Conservation (phyloP, 2,113 vertebrate genomes). For the Bubo blakistoni region DNA sequence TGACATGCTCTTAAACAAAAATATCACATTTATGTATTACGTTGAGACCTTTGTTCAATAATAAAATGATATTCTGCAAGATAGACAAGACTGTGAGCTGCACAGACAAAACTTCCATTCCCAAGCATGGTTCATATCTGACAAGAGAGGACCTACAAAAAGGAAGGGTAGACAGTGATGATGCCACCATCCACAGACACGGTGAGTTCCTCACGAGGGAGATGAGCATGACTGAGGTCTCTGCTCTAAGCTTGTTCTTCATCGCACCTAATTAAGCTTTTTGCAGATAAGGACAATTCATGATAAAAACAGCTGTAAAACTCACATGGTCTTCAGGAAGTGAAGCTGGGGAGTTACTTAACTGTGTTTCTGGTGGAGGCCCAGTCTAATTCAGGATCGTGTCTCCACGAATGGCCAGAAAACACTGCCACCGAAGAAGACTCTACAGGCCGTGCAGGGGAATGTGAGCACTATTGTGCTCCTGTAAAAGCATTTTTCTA, state of each 20-base stretch:
- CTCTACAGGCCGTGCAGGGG: fast-evolving
- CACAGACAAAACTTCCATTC: neutral
- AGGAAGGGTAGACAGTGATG: neutral
- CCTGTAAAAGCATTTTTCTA: neutral
- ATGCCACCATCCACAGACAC: fast-evolving
- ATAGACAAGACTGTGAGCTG: neutral
- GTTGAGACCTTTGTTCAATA: neutral
- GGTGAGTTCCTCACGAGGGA: neutral
- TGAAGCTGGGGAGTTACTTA: neutral
- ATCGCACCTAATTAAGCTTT: neutral
- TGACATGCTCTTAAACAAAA: neutral
- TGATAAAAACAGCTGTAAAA: neutral
- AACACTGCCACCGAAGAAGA: neutral
- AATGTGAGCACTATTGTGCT: neutral
- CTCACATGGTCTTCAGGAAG: neutral
- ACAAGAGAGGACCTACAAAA: neutral
- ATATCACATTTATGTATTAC: neutral
- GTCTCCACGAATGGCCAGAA: neutral
- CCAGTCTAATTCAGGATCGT: neutral
- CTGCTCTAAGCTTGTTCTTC: neutral
- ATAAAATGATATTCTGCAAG: neutral
- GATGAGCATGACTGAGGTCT: neutral
- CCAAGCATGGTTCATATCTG: neutral
- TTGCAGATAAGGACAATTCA: neutral
- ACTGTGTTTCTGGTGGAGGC: neutral